Evolutionary conservation across 1,140 invertebrate genomes (phyloP).

Genomic region (Eumeta japonica): DNA sequence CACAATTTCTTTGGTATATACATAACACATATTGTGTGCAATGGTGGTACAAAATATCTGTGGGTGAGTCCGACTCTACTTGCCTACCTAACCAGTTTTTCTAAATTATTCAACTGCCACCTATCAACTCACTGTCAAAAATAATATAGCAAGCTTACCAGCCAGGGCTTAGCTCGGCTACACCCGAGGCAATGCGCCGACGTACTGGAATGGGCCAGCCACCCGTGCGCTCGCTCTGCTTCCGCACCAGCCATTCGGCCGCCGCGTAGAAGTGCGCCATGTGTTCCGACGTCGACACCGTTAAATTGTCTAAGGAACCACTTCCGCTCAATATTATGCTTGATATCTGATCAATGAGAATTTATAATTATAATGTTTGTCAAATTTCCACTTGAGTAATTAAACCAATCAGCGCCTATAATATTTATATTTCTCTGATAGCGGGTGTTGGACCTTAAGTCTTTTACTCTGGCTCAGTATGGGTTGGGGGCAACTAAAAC

Average conservation of each 20-base stretch:
- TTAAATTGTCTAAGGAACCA: slow-evolving; percentile 80
- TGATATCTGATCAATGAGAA: slow-evolving; percentile 46
- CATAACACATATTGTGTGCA: too few relatives aligned
- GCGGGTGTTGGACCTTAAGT: too few relatives aligned
- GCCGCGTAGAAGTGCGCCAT: slow-evolving; percentile 88
- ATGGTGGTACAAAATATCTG: too few relatives aligned
- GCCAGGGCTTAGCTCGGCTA: slow-evolving; percentile 77
- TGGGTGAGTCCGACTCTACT: too few relatives aligned
- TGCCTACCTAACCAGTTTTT: too few relatives aligned
- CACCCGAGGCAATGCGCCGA: slow-evolving; percentile 72
- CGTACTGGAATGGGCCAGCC: slow-evolving; percentile 89
- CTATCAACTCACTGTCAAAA: too few relatives aligned
- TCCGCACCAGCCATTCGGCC: slow-evolving; percentile 87
- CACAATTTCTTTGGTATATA: too few relatives aligned
- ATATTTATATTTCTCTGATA: neutral
- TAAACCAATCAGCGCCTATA: neutral
- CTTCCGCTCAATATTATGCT: slow-evolving; percentile 71
- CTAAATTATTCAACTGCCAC: too few relatives aligned
- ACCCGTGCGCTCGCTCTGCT: slow-evolving; percentile 79
- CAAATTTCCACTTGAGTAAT: neutral
- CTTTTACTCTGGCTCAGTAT: too few relatives aligned
- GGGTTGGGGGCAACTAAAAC: too few relatives aligned
- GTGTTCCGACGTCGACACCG: slow-evolving; percentile 80
- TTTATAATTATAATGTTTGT: slow-evolving; percentile 2
- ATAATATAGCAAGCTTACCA: slow-evolving; percentile 67